Evolutionary conservation across 2,888 invertebrate genomes (phyloP).

Genomic region (Micropterix aruncella): DNA sequence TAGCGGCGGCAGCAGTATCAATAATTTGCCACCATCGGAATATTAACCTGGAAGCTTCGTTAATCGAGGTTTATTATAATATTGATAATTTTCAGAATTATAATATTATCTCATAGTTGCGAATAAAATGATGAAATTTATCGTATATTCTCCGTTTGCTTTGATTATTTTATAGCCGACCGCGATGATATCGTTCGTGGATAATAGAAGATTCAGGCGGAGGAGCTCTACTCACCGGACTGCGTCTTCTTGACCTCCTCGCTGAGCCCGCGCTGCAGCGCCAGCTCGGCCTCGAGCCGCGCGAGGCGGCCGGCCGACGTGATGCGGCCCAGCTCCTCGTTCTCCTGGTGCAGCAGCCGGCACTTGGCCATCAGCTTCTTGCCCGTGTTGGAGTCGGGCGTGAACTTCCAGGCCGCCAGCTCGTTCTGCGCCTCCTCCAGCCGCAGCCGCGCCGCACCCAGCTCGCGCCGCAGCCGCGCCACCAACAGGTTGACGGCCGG

Average conservation of each 20-base stretch:
- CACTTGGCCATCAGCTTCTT: conserved; percentile 97
- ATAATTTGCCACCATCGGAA: too few relatives aligned
- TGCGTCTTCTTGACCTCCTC: conserved; percentile 95
- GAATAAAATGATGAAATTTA: too few relatives aligned
- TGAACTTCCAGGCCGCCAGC: conserved; percentile 97
- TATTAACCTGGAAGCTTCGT: too few relatives aligned
- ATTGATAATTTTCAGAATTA: too few relatives aligned
- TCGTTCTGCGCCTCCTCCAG: conserved; percentile 96
- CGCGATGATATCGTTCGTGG: too few relatives aligned
- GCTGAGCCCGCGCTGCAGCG: conserved; percentile 87
- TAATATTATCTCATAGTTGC: too few relatives aligned
- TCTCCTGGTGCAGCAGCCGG: conserved; percentile 86
- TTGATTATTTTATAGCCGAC: too few relatives aligned
- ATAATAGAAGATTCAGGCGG: too few relatives aligned
- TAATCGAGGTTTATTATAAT: too few relatives aligned
- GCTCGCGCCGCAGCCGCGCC: conserved; percentile 79
- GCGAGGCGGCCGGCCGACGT: conserved; percentile 90
- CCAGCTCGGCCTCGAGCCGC: conserved; percentile 89
- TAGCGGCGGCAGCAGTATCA: too few relatives aligned
- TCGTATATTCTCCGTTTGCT: too few relatives aligned
- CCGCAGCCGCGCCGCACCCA: conserved; percentile 77
- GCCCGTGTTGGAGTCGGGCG: conserved; percentile 97
- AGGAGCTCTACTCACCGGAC: conserved; percentile 71
- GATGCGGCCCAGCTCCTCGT: conserved; percentile 93
- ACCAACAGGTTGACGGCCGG: conserved; percentile 92